Evolutionary conservation across 2,113 vertebrate genomes (phyloP).

Genomic region (Taxidea taxus): DNA sequence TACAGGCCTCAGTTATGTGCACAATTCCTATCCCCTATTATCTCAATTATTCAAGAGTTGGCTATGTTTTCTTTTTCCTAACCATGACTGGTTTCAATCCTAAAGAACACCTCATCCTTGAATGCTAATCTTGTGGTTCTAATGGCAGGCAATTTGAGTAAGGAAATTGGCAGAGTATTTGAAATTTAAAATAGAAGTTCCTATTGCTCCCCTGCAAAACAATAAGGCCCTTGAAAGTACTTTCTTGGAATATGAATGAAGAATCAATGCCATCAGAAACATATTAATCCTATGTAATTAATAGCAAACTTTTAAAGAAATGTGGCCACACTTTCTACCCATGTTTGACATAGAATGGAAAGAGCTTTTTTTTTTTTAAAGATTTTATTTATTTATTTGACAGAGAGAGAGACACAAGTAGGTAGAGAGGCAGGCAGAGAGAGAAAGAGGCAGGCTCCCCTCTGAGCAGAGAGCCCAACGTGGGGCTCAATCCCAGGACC

Average conservation of each 20-base stretch:
- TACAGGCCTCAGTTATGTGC: background rate
- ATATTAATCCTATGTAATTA: background rate
- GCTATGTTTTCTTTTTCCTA: background rate
- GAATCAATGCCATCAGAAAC: background rate
- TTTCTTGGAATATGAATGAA: slow-evolving; percentile 32
- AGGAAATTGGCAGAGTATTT: slow-evolving; percentile 63
- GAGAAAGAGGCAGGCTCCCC: too few species aligned
- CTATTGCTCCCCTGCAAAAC: slow-evolving; percentile 7
- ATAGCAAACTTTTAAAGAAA: background rate
- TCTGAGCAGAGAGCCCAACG: too few species aligned
- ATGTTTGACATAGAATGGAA: background rate
- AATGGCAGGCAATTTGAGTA: slow-evolving; percentile 58
- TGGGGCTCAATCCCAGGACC: too few species aligned
- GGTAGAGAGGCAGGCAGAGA: too few species aligned
- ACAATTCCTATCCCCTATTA: background rate
- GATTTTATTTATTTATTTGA: too few species aligned
- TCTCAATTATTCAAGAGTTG: background rate
- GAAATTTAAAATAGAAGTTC: slow-evolving; percentile 59
- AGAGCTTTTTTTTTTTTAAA: background rate
- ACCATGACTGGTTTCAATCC: slow-evolving; percentile 21
- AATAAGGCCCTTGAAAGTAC: background rate
- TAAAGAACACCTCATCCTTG: slow-evolving; percentile 45
- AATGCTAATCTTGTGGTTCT: slow-evolving; percentile 62
- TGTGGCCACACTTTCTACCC: background rate
- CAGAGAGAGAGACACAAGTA: too few species aligned